A percentile compares a stretch with the other conserved stretches of the same genome.
These are phyloP conservation scores for Aviceda subcristata DNA, from an alignment of 2,113 vertebrate species.

Conservation along the genomic window DNA sequence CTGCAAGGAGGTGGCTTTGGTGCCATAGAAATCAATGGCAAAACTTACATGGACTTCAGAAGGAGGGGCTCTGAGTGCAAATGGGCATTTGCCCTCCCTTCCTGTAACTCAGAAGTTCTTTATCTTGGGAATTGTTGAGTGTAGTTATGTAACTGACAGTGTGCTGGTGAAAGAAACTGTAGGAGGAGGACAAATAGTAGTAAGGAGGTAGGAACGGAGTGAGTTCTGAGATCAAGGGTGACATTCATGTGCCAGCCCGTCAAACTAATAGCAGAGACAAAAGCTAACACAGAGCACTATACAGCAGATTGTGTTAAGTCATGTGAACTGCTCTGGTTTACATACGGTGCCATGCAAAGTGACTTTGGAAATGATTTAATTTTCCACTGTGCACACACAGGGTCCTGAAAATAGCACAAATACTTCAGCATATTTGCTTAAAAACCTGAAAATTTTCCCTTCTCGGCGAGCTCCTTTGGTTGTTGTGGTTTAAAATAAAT, in stretches of 20 bases:
- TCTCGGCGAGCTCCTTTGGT: background rate
- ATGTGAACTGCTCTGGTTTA: background rate
- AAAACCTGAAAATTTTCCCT: background rate
- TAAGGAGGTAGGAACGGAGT: background rate
- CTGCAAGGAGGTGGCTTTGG: background rate
- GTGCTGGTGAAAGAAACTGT: background rate
- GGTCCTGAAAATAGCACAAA: background rate
- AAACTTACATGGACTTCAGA: background rate
- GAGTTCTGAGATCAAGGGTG: background rate
- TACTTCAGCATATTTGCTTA: background rate
- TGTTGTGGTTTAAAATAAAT: slow-evolving; percentile 3
- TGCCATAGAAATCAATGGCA: background rate
- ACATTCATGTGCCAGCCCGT: background rate
- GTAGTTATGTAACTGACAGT: background rate
- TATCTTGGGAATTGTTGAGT: background rate
- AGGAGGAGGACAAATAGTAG: background rate
- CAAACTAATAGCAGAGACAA: background rate
- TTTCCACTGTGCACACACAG: background rate
- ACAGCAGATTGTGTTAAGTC: background rate
- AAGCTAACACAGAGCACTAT: background rate
- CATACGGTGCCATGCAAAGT: background rate
- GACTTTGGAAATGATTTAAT: background rate
- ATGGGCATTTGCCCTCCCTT: background rate
- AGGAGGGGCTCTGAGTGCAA: background rate
- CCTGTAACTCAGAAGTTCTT: background rate